Base-by-base conservation (phyloP, 2,797 vertebrate genomes). In the Enteromius radiatus region DNA sequence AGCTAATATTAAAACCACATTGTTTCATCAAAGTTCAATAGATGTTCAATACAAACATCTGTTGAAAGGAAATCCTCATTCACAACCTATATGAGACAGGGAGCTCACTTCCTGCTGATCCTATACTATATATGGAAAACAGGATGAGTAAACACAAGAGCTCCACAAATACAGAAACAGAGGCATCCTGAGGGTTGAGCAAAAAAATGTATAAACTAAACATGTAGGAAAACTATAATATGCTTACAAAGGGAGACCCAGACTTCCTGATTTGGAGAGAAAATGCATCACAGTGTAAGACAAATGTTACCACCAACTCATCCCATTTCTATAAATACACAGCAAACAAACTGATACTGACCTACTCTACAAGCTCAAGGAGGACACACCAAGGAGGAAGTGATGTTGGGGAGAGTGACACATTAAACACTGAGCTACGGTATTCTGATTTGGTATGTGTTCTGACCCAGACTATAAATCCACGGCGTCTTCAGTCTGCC, bases 381-480 rank as follows among this genome's bases (percentile, higher is more conserved):
- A 56, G 31, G 71, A 36, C 71, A 77, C 23, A 47, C 15, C 41
- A 77, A 77, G 59, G 41, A 77, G 75, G 17, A 77, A 64, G 19
- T 5, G 56, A 63, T 63, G 75, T 21, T 6, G 36, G 8, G 26
- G 1, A 43, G 33, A 33, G 23, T 47, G 59, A 47, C 11, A 11
- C 28, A 63, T 28, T 76, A 38, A 63, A 28, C 56, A 47, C 0
- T 76, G 52, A 54, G 31, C 11, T 74, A 74, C 15, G 11, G 21
- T 74, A 36, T 54, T 64, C 26, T 47, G 71, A 74, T n/a, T 78
- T 47, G 26, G 28, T 23, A 17, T 78, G 75, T 63, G n/a, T 67
- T 38, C 21, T 68, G 31, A 78, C 47, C 64, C 31, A 65, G 59
- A 76, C 56, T 11, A 78, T n/a, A 77, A 65, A 78, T 78, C 31